Base-by-base conservation (phyloP, 2,797 vertebrate genomes). In the Chaetodon trifasciatus region DNA sequence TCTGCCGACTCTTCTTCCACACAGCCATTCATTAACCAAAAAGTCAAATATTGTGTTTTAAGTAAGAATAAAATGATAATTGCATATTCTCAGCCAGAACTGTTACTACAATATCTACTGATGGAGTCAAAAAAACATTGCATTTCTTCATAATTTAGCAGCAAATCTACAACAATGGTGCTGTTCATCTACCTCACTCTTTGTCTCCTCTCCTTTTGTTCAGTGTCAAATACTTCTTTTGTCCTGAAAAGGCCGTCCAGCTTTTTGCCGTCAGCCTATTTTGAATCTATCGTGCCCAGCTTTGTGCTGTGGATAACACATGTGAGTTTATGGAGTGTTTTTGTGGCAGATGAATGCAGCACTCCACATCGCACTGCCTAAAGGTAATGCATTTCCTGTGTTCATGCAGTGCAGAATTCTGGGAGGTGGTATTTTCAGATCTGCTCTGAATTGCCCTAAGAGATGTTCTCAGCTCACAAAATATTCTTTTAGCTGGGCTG, bases 351-450 rank as follows among this genome's bases (percentile, higher is more conserved):
- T 68, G 55, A 78, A 86, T 32, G 62, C 81, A 66, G 58, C 57
- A 7, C 57, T 78, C 57, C 60, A 74, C 79, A 64, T 21, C 64
- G 78, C 78, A 67, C 58, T 67, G 84, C 90, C 84, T 83, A 24
- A 1, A 88, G 90, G 68, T 86, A 79, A 89, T 85, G 79, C 81
- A 60, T 78, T 89, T 87, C 72, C 66, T 64, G n/a, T 80, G 82
- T 84, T 86, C 70, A 17, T 68, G 76, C 61, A 17, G 76, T 37
- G 69, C 73, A 75, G 69, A n/a, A 78, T 76, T 88, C 78, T 76
- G 76, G 67, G 87, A 83, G 82, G 78, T 81, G 74, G 64, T 79
- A 89, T 89, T 92, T 92, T 88, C 80, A 86, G 66, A 85, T 76
- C 64, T 69, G 56, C 72, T 83, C 70, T 65, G 62, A 85, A 81